Base-by-base conservation (phyloP, 2,113 vertebrate genomes). In the Ammodytes dubius region DNA sequence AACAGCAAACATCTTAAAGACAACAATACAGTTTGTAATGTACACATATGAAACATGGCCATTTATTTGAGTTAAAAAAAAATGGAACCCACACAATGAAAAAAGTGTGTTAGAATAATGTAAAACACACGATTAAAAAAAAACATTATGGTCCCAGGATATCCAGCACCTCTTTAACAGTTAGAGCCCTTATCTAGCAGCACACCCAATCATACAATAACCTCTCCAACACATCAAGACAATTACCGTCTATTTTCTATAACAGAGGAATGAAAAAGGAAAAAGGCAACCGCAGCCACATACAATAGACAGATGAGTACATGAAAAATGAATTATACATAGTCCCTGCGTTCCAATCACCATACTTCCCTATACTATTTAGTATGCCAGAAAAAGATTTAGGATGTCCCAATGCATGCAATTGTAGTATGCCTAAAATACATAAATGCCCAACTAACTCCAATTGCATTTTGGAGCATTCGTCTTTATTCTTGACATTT, bases 131-230 rank as follows among this genome's bases (percentile, higher is more conserved):
- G 5, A 52, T 1, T 27, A 27, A 27, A 27, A 27, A 27, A 12
- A 53, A 60, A 65, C 37, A 70, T n/a, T 37, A 74, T 47, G 80
- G 77, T 70, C 77, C 65, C 49, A 39, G 19, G 13, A 52, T n/a
- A 56, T 77, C 58, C 69, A 83, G 86, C 77, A 74, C 68, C 76
- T 67, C n/a, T 66, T 68, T 37, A 60, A 50, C 70, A 47, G 69
- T 74, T 70, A 74, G 65, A 85, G 82, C 76, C 71, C 84, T 82
- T 88, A 27, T 65, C 12, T 63, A 72, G 63, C 40, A 63, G 58
- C 46, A 70, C 7, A 6, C 6, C 42, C 65, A 52, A 7, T 19
- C 11, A 1, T 19, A 81, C 47, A 61, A 50, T 5, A 45, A 40
- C 27, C 27, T n/a, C 40, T 58, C 56, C 43, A 49, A 7, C 7